A percentile compares a stretch with the other conserved stretches of the same genome.
Evolutionary conservation across 2,888 invertebrate genomes (phyloP).

Genomic region (Dolichomitus sp.): DNA sequence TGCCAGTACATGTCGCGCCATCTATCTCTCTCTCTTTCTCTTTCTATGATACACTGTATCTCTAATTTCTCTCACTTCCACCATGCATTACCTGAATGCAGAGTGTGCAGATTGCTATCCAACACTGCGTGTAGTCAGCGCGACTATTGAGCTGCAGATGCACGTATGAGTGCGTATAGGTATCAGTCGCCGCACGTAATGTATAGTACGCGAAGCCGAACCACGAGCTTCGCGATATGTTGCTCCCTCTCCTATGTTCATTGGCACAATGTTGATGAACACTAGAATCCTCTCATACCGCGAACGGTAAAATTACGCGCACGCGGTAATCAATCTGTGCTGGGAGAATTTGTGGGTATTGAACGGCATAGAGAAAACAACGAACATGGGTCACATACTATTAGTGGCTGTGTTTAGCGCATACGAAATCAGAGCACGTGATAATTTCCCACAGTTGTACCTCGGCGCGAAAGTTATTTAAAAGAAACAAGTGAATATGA

Average conservation of each 20-base stretch:
- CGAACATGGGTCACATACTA: conserved; percentile 2
- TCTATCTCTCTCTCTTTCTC: conserved; percentile 7
- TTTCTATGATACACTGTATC: background rate
- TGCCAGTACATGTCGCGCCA: background rate
- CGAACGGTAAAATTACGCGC: conserved; percentile 26
- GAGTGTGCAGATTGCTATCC: conserved; percentile 21
- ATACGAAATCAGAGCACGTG: background rate
- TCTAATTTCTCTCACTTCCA: conserved; percentile 21
- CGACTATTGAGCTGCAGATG: background rate
- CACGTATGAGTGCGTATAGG: conserved; percentile 5
- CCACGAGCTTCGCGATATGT: conserved; percentile 8
- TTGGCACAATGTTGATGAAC: conserved; percentile 26
- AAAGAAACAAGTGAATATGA: conserved; percentile 2
- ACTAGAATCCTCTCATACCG: conserved; percentile 22
- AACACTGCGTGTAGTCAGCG: background rate
- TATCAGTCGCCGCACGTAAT: background rate
- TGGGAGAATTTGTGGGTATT: conserved; percentile 36
- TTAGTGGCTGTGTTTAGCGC: background rate
- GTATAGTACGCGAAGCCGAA: background rate
- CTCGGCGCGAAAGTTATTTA: conserved; percentile 18
- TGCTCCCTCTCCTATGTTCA: conserved; percentile 10
- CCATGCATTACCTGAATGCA: conserved; percentile 12
- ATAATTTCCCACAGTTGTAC: conserved; percentile 13
- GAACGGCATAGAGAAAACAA: conserved; percentile 28
- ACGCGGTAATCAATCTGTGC: conserved; percentile 47